Percentiles rank a stretch among this genome's conserved stretches.
Conservation (phyloP, 2,113 vertebrate genomes). For the Ammodramus savannarum region DNA sequence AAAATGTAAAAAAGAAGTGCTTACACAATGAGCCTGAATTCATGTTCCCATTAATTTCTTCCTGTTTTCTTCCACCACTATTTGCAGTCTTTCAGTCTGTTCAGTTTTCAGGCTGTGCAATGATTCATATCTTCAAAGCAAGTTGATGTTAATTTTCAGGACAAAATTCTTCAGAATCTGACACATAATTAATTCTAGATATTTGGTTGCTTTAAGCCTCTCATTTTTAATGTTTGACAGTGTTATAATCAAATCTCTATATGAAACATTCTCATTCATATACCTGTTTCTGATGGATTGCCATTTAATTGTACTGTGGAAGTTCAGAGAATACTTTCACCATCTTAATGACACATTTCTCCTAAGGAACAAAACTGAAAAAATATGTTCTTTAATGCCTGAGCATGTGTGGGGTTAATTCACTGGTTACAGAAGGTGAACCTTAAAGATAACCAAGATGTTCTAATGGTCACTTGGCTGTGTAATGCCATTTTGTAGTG, state of each 20-base stretch:
- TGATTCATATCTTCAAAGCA: not conserved
- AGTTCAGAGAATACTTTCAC: not conserved
- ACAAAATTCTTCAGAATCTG: not conserved
- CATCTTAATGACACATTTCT: not conserved
- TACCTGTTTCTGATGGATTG: not conserved
- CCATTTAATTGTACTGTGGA: not conserved
- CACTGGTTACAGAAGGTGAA: not conserved
- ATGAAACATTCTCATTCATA: not conserved
- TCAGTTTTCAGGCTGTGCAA: not conserved
- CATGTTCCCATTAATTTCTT: not conserved
- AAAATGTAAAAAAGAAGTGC: not conserved
- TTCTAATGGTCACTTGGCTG: not conserved
- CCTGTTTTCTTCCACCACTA: not conserved
- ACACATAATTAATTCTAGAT: not conserved
- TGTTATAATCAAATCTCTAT: not conserved
- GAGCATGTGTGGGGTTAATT: not conserved
- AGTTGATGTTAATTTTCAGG: not conserved
- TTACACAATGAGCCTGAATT: not conserved
- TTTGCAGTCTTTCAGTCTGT: not conserved
- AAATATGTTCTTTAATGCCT: not conserved
- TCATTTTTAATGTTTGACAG: not conserved
- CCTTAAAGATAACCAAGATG: not conserved
- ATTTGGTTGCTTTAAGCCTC: not conserved
- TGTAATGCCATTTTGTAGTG: not conserved
- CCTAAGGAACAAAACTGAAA: not conserved